These are phyloP conservation scores for Muricea muricata DNA, from an alignment of 92 coral and sea anemone genomes.

Conservation along the genomic window DNA sequence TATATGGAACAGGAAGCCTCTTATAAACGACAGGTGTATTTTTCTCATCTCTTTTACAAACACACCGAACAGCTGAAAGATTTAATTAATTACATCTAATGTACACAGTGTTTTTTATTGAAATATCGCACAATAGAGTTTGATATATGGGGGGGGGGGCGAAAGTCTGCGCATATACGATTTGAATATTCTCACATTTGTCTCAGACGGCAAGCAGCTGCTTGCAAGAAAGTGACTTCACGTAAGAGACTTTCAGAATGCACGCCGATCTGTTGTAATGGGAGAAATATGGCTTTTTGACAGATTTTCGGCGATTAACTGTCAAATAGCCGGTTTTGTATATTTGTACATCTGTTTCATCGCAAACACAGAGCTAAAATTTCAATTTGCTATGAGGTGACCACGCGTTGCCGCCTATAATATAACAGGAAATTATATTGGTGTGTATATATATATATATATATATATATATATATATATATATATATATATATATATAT, in stretches of 20 bases:
- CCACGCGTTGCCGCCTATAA: neutral
- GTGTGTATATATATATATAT: no score
- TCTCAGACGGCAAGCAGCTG: neutral
- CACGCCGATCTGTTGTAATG: neutral
- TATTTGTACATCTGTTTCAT: neutral
- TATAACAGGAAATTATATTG: neutral
- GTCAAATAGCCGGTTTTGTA: neutral
- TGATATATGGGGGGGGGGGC: neutral
- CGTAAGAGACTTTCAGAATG: neutral
- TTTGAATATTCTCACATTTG: neutral
- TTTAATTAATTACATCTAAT: conserved; percentile 41
- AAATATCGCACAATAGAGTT: conserved; percentile 19
- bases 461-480: no score
- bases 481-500: no score
- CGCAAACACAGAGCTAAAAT: neutral
- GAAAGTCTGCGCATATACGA: neutral
- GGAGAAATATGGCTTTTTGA: neutral
- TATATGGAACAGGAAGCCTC: neutral
- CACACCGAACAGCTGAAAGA: conserved; percentile 13
- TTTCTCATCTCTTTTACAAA: neutral
- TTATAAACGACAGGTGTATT: neutral
- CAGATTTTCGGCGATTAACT: neutral
- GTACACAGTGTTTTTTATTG: conserved; percentile 44
- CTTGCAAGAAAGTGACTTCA: neutral
- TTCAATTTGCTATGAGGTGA: neutral